Conservation (phyloP, 2,888 invertebrate species). For the Invenusta paracnida region DNA sequence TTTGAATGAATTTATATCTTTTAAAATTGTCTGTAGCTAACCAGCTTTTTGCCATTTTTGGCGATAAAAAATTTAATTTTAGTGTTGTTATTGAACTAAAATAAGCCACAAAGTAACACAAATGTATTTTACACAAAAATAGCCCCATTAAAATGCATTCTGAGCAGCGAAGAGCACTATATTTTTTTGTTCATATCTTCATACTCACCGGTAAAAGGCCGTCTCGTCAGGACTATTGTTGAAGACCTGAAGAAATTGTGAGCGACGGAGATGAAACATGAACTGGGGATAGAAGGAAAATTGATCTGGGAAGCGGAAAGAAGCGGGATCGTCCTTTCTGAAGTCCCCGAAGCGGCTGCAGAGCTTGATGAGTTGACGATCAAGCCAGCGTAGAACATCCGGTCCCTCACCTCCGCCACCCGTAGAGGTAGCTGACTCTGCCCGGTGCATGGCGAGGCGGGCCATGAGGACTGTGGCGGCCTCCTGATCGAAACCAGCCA, state of each 20-base stretch:
- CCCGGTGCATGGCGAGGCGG: slow-evolving; percentile 87
- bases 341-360: slow-evolving; percentile 99
- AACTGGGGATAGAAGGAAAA: slow-evolving; percentile 98
- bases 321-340: slow-evolving; percentile 90
- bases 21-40: no score
- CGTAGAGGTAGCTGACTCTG: slow-evolving; percentile 74
- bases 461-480: slow-evolving; percentile 95
- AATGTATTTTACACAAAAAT: no score
- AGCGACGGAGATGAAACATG: slow-evolving; percentile 95
- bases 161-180: no score
- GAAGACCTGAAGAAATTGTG: slow-evolving; percentile 96
- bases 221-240: slow-evolving; percentile 99
- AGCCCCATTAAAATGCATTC: no score
- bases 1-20: no score
- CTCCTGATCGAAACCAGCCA: slow-evolving; percentile 94
- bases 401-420: no score
- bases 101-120: no score
- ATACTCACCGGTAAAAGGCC: slow-evolving; percentile 79
- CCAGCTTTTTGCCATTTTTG: no score
- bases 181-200: no score
- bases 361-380: slow-evolving; percentile 91
- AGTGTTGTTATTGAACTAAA: no score
- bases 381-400: slow-evolving; percentile 95
- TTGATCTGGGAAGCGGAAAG: slow-evolving; percentile 89
- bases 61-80: no score